Conservation (phyloP, 2,113 vertebrate species). For the Caranx melampygus region DNA sequence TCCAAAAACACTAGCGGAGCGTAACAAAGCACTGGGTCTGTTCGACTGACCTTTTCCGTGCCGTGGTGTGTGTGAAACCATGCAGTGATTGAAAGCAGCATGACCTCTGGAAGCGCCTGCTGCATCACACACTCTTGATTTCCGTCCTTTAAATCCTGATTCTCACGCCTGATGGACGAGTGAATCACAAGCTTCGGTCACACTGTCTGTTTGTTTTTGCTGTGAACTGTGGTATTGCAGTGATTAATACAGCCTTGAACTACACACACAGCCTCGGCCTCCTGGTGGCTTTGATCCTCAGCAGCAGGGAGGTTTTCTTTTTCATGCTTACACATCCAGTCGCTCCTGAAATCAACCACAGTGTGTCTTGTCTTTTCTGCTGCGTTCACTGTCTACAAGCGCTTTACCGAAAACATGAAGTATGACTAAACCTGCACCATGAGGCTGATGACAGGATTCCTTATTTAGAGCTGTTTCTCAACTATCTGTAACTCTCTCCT, state of each 20-base stretch:
- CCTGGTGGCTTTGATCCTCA: constrained; percentile 40
- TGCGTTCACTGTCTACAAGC: not conserved
- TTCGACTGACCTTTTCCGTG: constrained; percentile 45
- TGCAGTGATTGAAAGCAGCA: constrained; percentile 22
- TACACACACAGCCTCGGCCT: not conserved
- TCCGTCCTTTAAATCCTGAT: constrained; percentile 26
- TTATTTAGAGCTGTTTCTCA: not conserved
- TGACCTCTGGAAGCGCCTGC: constrained; percentile 14
- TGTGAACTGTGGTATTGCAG: constrained; percentile 38
- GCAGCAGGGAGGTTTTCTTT: not conserved
- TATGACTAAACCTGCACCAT: not conserved
- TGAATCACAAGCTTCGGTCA: constrained; percentile 55
- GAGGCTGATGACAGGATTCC: not conserved
- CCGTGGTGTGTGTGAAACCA: constrained; percentile 19
- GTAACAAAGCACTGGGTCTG: constrained; percentile 18
- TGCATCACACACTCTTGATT: constrained; percentile 33
- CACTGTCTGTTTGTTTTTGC: constrained; percentile 39
- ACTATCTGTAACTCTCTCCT: constrained; percentile 9
- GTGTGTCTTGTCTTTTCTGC: constrained; percentile 18
- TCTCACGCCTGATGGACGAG: constrained; percentile 49
- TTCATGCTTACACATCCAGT: constrained; percentile 28
- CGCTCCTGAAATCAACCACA: constrained; percentile 22
- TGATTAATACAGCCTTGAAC: constrained; percentile 48
- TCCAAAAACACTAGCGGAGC: constrained; percentile 32
- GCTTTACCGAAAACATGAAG: not conserved